Evolutionary conservation across 2,797 vertebrate genomes (phyloP).

Genomic region (Threskiornis aethiopicus): DNA sequence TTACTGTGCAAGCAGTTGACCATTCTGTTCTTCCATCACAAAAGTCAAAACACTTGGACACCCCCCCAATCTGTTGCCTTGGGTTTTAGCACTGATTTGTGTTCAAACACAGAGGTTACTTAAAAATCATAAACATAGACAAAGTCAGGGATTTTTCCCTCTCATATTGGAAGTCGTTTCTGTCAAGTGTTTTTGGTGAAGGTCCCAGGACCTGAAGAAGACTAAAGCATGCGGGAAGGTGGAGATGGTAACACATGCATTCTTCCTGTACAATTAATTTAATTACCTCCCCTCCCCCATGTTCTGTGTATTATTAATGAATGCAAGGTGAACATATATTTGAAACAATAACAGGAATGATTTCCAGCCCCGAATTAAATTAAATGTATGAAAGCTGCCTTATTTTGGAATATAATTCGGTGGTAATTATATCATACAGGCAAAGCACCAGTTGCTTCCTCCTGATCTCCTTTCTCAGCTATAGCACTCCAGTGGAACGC

Average conservation of each 20-base stretch:
- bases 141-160: no score
- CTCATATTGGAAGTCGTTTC: neutral
- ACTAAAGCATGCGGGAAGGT: neutral
- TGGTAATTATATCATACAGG: neutral
- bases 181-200: neutral
- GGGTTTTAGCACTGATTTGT: neutral
- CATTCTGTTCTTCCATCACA: neutral
- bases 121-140: neutral
- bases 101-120: neutral
- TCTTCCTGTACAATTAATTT: neutral
- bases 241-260: rapidly evolving
- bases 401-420: neutral
- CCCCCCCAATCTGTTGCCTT: no score
- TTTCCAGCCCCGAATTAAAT: neutral
- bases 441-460: neutral
- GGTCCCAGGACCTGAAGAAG: neutral
- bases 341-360: neutral
- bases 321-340: neutral
- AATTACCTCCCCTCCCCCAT: no score
- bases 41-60: neutral
- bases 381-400: neutral
- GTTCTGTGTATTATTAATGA: neutral
- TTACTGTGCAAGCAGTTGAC: neutral
- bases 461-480: neutral
- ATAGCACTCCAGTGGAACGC: rapidly evolving